These are phyloP conservation scores for Steinernema carpocapsae DNA, from an alignment of 2,888 invertebrate genomes.

Conservation along the genomic window DNA sequence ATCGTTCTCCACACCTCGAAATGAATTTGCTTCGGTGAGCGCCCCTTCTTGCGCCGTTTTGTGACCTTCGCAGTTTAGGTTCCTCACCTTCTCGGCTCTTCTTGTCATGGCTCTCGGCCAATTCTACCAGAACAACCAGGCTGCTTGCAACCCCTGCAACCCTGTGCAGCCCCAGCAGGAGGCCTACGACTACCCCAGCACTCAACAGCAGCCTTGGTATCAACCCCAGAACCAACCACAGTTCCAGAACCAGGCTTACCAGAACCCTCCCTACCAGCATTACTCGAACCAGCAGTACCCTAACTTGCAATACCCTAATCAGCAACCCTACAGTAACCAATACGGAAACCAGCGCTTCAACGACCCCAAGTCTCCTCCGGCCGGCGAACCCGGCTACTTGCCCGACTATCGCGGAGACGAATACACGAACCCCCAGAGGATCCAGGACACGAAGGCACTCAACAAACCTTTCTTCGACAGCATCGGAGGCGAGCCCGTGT, in stretches of 20 bases:
- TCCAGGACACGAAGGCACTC: slow-evolving; percentile 57
- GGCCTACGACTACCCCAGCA: background rate
- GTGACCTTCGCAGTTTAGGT: background rate
- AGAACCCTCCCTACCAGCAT: too few species aligned
- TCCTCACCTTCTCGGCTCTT: too few species aligned
- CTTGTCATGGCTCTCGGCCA: too few species aligned
- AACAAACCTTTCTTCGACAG: slow-evolving; percentile 60
- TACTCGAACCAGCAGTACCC: too few species aligned
- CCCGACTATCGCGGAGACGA: slow-evolving; percentile 63
- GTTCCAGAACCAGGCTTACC: background rate
- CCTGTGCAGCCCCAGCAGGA: background rate
- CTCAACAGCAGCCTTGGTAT: slow-evolving; percentile 21
- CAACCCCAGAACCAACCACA: background rate
- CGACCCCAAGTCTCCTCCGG: slow-evolving; percentile 37
- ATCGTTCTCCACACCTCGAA: background rate
- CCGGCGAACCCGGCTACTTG: slow-evolving; percentile 59
- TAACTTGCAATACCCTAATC: too few species aligned
- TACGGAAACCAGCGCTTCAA: slow-evolving; percentile 4
- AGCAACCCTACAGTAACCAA: slow-evolving; percentile 2
- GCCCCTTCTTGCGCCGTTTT: background rate
- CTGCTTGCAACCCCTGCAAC: background rate
- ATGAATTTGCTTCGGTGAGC: background rate
- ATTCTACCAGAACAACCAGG: background rate
- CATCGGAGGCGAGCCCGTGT: slow-evolving; percentile 57
- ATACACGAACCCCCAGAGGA: slow-evolving; percentile 60